Conservation (phyloP, 2,113 vertebrate genomes). For the Struthio camelus region DNA sequence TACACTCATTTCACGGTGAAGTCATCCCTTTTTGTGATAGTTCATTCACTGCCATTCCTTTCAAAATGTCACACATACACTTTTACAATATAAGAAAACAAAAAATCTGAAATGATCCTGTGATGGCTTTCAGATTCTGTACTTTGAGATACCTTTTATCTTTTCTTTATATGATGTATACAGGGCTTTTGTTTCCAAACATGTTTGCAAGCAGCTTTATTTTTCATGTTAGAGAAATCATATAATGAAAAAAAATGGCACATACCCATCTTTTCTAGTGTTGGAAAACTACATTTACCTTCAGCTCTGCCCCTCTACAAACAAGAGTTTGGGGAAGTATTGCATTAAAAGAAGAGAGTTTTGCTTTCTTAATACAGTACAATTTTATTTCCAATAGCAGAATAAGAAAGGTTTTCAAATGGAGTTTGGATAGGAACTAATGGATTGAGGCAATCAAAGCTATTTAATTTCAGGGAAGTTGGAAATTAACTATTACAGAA, state of each 20-base stretch:
- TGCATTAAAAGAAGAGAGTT: background rate
- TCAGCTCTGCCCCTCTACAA: background rate
- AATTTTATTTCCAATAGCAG: conserved; percentile 10
- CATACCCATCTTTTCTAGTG: background rate
- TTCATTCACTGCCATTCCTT: conserved; percentile 52
- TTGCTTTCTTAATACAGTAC: background rate
- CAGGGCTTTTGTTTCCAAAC: conserved; percentile 2
- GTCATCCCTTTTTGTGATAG: conserved; percentile 56
- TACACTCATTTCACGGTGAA: conserved; percentile 40
- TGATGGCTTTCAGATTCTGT: conserved; percentile 19
- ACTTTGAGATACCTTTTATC: background rate
- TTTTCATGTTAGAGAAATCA: background rate
- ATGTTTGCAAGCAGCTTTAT: background rate
- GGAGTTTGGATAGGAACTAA: background rate
- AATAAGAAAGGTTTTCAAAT: background rate
- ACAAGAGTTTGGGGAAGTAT: background rate
- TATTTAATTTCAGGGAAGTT: background rate
- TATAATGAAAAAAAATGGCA: background rate
- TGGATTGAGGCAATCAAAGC: background rate
- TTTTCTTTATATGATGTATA: background rate
- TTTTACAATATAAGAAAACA: conserved; percentile 42
- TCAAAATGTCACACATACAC: conserved; percentile 49
- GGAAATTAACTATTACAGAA: background rate
- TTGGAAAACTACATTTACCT: background rate
- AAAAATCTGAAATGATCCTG: background rate